Evolutionary conservation across 2,113 vertebrate genomes (phyloP), one percentile per base, ranked within the genome.

Genomic region (Rana temporaria): DNA sequence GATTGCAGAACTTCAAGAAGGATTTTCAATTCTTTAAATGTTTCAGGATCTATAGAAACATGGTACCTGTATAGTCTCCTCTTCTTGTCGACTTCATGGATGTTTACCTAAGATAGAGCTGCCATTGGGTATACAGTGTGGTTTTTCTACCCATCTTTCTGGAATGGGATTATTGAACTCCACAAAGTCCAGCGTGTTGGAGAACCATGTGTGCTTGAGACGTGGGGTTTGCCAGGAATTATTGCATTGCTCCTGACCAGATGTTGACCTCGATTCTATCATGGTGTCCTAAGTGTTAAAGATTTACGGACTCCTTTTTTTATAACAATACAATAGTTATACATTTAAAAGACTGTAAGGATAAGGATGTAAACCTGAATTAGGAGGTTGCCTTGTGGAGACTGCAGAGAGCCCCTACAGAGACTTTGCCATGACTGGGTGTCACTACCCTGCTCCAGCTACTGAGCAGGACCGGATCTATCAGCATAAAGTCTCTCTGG

Each of bases 401-500:
- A 68, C 63, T 14, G n/a, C 52, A 82, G 53, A 57, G 14, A 66
- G 57, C 53, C 53, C 52, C 7, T 0, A 8, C 60, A 75, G 15
- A 63, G 66, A 34, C 48, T 67, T 68, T 62, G 81, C 81, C 81
- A 83, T 83, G 81, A 83, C 97, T 94, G 0, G 93, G 93, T 96
- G 96, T 87, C 96, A 95, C 88, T 93, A 95, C 85, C 94, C 95
- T 59, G 89, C 91, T 3, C 87, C 91, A 76, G 89, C 93, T 16
- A 85, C 90, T 0, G 96, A 96, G 88, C 89, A 95, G 88, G 95
- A 96, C 77, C 93, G 94, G 22, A 87, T 94, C 87, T 97, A 96
- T 90, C 97, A 96, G 89, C 96, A 95, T 85, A 96, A 98, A 86
- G 96, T 97, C 82, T 99, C 98, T 48, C 83, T 98, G 93, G 96